Conservation (phyloP, 30 jellyfish, hydroid and myxozoan genomes). For the Aurelia sp. region DNA sequence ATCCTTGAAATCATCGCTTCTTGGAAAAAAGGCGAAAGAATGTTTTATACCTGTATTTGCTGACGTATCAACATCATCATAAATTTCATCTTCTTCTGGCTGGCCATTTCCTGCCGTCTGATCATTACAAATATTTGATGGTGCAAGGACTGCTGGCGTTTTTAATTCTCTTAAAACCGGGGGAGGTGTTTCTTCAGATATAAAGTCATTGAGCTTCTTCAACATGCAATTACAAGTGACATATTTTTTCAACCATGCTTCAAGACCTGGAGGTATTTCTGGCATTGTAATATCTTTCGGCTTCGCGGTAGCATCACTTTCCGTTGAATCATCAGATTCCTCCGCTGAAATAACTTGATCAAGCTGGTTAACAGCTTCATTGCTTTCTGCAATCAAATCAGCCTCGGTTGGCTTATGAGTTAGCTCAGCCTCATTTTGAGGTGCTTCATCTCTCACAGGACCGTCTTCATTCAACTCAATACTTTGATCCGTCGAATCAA, state of each 20-base stretch:
- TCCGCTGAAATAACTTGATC: slow-evolving; percentile 4
- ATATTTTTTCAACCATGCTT: slow-evolving; percentile 20
- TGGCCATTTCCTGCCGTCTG: background rate
- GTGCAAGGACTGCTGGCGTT: background rate
- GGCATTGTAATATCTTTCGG: slow-evolving; percentile 18
- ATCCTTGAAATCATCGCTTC: too few relatives aligned
- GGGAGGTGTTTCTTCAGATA: slow-evolving; percentile 5
- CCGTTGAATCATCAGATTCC: background rate
- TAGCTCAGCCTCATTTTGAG: too few relatives aligned
- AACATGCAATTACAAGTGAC: slow-evolving; percentile 1
- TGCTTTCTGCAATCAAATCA: background rate
- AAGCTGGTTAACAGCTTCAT: slow-evolving; percentile 14
- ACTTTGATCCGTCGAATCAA: too few relatives aligned
- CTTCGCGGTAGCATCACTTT: background rate
- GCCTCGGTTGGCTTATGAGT: background rate
- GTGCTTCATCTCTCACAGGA: too few relatives aligned
- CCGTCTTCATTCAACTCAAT: too few relatives aligned
- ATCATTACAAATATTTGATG: background rate
- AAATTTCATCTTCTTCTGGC: slow-evolving; percentile 1
- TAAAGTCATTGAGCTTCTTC: background rate
- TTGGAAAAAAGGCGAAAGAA: too few relatives aligned
- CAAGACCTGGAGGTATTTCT: slow-evolving; percentile 15
- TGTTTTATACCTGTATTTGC: background rate
- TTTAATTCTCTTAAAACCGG: background rate
- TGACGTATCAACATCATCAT: slow-evolving; percentile 27